Conservation (phyloP, 2,113 vertebrate genomes). For the Dromas ardeola region DNA sequence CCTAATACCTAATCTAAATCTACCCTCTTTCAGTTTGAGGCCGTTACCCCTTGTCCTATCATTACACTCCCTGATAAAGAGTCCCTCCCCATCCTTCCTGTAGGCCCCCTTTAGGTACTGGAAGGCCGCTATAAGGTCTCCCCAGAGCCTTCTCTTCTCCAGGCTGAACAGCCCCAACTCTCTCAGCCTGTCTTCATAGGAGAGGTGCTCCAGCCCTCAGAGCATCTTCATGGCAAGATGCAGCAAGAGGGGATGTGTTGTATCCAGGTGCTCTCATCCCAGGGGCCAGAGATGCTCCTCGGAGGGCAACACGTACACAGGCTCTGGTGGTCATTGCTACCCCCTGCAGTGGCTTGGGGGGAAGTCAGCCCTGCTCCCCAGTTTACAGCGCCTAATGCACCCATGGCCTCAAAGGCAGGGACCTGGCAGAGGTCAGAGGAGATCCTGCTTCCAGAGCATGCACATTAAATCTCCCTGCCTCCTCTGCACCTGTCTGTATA, state of each 20-base stretch:
- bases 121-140: no score
- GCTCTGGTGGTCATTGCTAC: background rate
- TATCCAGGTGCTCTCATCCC: background rate
- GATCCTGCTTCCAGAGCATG: background rate
- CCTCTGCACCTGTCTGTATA: rapidly evolving
- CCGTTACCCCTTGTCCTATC: no score
- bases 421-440: background rate
- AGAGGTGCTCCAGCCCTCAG: no score
- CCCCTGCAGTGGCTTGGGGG: rapidly evolving
- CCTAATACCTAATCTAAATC: no score
- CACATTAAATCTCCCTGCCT: background rate
- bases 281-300: background rate
- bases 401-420: background rate
- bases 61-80: no score
- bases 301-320: background rate
- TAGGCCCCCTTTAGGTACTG: no score
- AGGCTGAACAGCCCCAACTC: no score
- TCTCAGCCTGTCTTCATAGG: no score
- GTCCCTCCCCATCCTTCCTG: no score
- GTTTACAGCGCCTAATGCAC: background rate
- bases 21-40: no score
- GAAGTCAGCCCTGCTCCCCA: background rate
- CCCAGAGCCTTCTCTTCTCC: no score
- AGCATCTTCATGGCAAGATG: no score
- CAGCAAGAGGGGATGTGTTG: background rate